Percentiles rank a stretch among this genome's conserved stretches.
phyloP scores from a whole-genome alignment of 2,113 vertebrate species.

The Kryptolebias marmoratus region DNA sequence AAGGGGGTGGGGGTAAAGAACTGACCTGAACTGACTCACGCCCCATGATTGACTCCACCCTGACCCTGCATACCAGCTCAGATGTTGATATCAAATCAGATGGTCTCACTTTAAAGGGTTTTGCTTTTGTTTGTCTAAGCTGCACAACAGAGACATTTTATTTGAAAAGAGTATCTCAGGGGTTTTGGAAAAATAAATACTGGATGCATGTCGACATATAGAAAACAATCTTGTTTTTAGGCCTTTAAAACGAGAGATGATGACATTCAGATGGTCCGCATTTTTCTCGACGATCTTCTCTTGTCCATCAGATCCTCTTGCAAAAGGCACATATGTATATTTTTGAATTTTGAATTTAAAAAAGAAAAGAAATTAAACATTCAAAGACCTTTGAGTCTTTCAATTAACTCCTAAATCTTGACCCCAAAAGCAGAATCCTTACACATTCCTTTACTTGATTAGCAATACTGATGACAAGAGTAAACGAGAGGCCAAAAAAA shows the following conservation, averaged over 20 bases:
- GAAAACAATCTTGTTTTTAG: conserved; percentile 12
- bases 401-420: conserved; percentile 30
- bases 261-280: background rate
- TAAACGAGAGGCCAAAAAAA: conserved; percentile 65
- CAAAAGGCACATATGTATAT: conserved; percentile 10
- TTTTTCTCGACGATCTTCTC: background rate
- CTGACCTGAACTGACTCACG: conserved; percentile 60
- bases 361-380: conserved; percentile 61
- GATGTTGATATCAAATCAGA: conserved; percentile 34
- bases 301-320: background rate
- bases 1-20: conserved; percentile 28
- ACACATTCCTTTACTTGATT: conserved; percentile 79
- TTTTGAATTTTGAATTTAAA: conserved; percentile 14
- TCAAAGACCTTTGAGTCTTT: conserved; percentile 51
- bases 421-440: conserved; percentile 56
- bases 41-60: conserved; percentile 31
- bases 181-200: conserved; percentile 10
- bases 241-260: conserved; percentile 13
- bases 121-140: conserved; percentile 42
- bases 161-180: conserved; percentile 21
- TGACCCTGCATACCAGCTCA: conserved; percentile 33
- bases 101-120: conserved; percentile 26
- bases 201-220: conserved; percentile 9
- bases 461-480: conserved; percentile 79
- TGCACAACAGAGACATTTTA: conserved; percentile 21